Conservation (phyloP, 2,113 vertebrate genomes). For the Anoura caudifer region DNA sequence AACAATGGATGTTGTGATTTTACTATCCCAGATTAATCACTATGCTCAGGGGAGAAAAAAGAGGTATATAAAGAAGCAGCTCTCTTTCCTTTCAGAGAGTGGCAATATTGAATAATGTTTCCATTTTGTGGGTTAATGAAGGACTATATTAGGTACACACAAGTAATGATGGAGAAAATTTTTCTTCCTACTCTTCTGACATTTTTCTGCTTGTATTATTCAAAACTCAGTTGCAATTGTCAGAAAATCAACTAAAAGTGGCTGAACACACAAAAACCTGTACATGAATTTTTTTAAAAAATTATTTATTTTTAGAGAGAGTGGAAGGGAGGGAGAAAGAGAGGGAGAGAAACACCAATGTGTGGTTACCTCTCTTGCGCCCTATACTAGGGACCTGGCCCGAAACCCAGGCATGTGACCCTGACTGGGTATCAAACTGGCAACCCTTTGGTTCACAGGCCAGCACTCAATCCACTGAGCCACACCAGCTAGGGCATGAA, state of each 20-base stretch:
- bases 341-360: no score
- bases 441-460: no score
- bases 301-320: no score
- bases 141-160: not conserved
- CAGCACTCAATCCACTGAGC: no score
- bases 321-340: no score
- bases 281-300: not conserved
- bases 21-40: not conserved
- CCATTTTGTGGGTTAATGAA: not conserved
- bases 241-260: not conserved
- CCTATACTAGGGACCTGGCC: no score
- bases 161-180: not conserved
- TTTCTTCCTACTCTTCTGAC: not conserved
- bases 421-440: no score
- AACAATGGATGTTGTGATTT: not conserved
- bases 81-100: not conserved
- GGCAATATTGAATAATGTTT: not conserved
- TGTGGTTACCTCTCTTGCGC: no score
- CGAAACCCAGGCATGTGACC: no score
- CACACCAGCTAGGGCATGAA: not conserved
- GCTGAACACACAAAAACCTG: not conserved
- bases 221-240: not conserved
- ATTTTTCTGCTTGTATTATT: constrained; percentile 8
- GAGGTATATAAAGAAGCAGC: not conserved
- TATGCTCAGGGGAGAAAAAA: not conserved